A percentile compares a stretch with the other conserved stretches of the same genome.
Conservation (phyloP, 2,888 invertebrate genomes). For the Rhabditoides inermis region DNA sequence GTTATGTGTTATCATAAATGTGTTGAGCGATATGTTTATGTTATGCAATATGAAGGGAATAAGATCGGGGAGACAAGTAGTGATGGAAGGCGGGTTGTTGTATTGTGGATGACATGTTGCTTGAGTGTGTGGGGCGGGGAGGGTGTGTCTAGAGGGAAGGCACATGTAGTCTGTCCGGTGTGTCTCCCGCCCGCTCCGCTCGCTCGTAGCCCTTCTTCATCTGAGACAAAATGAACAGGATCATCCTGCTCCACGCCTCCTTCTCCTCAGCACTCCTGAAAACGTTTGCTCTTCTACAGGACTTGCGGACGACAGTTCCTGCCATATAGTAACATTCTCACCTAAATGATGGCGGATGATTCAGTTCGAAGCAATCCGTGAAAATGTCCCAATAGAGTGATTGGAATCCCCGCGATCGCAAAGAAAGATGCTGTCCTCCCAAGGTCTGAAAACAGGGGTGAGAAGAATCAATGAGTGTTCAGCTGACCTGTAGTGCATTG, state of each 20-base stretch:
- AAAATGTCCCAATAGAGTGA: slow-evolving; percentile 36
- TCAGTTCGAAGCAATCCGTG: slow-evolving; percentile 34
- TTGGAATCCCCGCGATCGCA: slow-evolving; percentile 24
- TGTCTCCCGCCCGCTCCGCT: no score
- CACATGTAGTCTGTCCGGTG: no score
- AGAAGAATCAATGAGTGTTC: background rate
- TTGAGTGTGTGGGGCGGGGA: no score
- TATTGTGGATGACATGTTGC: no score
- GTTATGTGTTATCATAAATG: no score
- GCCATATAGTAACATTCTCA: slow-evolving; percentile 22
- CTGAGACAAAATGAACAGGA: slow-evolving; percentile 34
- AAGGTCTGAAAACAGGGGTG: slow-evolving; percentile 16
- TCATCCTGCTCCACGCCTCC: slow-evolving; percentile 30
- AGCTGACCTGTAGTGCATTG: slow-evolving; percentile 27
- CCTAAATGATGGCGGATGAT: slow-evolving; percentile 30
- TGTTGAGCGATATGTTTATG: no score
- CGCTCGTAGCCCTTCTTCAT: slow-evolving; percentile 36
- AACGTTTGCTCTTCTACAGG: background rate
- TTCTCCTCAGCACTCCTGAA: slow-evolving; percentile 11
- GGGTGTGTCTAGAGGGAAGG: no score
- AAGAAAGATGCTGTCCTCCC: slow-evolving; percentile 25
- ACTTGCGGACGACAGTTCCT: background rate
- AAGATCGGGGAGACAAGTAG: no score
- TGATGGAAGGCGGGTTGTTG: no score
- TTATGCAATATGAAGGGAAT: no score